Evolutionary conservation across 2,888 invertebrate genomes (phyloP), one percentile per base, ranked within the genome.

Genomic region (Actias luna): DNA sequence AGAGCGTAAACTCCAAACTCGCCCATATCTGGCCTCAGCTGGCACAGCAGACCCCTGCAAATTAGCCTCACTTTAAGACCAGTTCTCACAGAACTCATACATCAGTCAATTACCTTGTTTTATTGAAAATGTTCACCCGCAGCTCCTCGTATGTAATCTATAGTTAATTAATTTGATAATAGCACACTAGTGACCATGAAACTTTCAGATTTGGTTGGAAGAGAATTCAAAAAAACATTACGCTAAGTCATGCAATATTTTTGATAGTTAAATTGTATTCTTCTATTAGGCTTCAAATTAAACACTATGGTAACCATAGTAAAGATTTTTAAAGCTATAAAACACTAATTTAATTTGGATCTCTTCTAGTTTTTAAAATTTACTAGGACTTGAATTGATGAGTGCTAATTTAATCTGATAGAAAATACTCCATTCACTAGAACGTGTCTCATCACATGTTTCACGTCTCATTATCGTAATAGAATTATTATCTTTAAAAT

Each of bases 1-100:
- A 96, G 84, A 64, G 94, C 93, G 79, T 96, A 97, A 62, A 96
- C 94, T 5, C 96, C 96, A 75, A 96, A 96, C 85, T 96, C 94
- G 1, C 94, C 95, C 70, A 96, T 79, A 63, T 93, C 83, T 1
- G 94, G 93, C 10, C 88, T 77, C 35, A 95, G 69, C 70, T 94
- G 93, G 74, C 96, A 96, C 60, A 95, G 70, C 50, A 94, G 76
- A 14, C 93, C 88, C 62, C 95, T 95, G 83, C 22, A 59, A 29
- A 29, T 29, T n/a, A 29, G 8, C 3, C 10, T 25, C 22, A 50
- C 14, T 29, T 55, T 29, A 8, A 64, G 5, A 12, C 50, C 14
- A 58, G 12, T 52, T 55, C 16, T 31, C 29, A 27, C 8, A 59
- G 14, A 25, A 39, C 36, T 14, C 39, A 27, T 10, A 36, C 39